Evolutionary conservation across 2,888 invertebrate genomes (phyloP), one percentile per base, ranked within the genome.

Genomic region (Calameuta filiformis): DNA sequence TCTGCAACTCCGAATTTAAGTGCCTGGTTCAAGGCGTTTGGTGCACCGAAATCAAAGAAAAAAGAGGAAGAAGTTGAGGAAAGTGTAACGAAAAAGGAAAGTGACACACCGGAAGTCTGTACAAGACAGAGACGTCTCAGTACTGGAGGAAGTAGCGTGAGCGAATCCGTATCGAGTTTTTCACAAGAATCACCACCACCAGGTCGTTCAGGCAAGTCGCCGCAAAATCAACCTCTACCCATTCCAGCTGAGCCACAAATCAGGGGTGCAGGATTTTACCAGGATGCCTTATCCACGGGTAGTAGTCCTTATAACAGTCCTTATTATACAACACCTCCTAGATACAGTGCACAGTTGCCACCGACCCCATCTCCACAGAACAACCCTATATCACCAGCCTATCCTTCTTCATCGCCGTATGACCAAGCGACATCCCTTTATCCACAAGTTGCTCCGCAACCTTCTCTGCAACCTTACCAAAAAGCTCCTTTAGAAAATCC

Each of bases 21-120:
- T 89, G 97, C 97, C 37, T 98, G 97, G 97, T 96, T 97, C 82
- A 97, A 97, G 92, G 97, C 97, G 0, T 97, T 98, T 89, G 97
- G 97, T 12, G 96, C 96, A 0, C 97, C 97, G 0, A 97, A 97
- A 92, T 93, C 93, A 74, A 96, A 95, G 89, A 96, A 95, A 89
- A 88, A 92, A 1, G 94, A 95, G 23, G 92, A 89, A 68, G 92
- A 92, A 69, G 85, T 87, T 69, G 92, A 92, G 12, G 94, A 93
- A 37, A 76, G 83, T 9, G 84, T 93, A 89, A 82, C 80, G 79
- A 84, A 86, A 89, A 94, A 89, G 85, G 90, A 90, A 79, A 83
- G 73, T 84, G 87, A 76, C 92, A 90, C 83, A 90, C 92, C 79
- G 91, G 92, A 88, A 88, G 91, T 82, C 80, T 88, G 33, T 92